Conservation (phyloP, 2,113 vertebrate genomes). For the Phylloscopus trochilus region DNA sequence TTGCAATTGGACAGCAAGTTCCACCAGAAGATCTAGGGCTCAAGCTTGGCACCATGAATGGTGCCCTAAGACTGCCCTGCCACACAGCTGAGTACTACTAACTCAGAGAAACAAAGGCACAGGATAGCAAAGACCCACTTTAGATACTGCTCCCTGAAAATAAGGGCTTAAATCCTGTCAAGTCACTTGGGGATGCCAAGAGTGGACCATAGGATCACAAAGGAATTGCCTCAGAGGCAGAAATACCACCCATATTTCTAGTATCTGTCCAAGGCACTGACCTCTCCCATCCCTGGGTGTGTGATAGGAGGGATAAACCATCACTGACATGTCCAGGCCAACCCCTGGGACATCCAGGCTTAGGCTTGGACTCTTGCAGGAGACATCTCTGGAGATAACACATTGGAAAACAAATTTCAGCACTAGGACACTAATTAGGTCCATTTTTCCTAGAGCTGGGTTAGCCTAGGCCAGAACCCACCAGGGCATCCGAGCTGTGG, state of each 20-base stretch:
- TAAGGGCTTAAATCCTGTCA: neutral
- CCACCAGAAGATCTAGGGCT: neutral
- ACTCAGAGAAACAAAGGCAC: neutral
- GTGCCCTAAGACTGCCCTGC: neutral
- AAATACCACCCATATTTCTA: constrained; percentile 39
- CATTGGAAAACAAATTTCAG: neutral
- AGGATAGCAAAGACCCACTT: neutral
- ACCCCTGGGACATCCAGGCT: neutral
- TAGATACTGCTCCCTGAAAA: neutral
- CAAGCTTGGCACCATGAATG: neutral
- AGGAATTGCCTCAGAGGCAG: constrained; percentile 36
- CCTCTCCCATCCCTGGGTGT: neutral
- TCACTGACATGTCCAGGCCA: neutral
- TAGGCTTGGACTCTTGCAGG: neutral
- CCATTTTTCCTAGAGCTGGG: neutral
- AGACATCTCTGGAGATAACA: neutral
- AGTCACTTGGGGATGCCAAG: neutral
- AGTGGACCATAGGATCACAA: neutral
- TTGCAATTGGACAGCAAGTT: neutral
- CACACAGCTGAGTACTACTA: neutral
- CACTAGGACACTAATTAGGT: neutral
- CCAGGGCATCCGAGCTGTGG: neutral
- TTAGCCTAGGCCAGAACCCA: neutral
- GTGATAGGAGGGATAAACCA: neutral
- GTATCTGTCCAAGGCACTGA: neutral